These are phyloP conservation scores for Leptoclinus maculatus DNA, from an alignment of 2,797 vertebrate species.

Conservation along the genomic window DNA sequence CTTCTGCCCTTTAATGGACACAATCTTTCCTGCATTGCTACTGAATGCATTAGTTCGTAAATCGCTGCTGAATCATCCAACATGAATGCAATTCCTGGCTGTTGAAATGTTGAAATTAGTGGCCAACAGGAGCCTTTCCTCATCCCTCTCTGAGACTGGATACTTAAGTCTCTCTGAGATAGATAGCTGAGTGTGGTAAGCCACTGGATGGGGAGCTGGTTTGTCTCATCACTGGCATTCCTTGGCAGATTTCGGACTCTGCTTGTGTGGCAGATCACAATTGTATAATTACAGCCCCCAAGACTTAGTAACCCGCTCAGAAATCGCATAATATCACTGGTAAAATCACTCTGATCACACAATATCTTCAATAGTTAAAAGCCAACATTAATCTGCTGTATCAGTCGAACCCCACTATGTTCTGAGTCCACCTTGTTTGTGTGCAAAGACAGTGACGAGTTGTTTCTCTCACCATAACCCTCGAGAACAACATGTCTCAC, in stretches of 20 bases:
- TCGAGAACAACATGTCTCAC: conserved; percentile 68
- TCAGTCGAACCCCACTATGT: not conserved
- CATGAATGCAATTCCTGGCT: not conserved
- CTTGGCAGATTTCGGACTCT: not conserved
- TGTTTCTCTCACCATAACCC: conserved; percentile 41
- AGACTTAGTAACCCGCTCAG: not conserved
- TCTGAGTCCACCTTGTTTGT: conserved; percentile 39
- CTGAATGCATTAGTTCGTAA: not conserved
- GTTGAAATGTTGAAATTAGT: conserved; percentile 5
- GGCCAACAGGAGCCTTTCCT: conserved; percentile 4
- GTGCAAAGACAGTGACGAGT: conserved; percentile 34
- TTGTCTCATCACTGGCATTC: not conserved
- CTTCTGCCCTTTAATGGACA: not conserved
- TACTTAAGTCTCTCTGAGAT: not conserved
- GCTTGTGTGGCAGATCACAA: not conserved
- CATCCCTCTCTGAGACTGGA: not conserved
- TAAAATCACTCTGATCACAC: not conserved
- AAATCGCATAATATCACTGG: not conserved
- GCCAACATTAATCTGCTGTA: not conserved
- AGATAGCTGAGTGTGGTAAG: not conserved
- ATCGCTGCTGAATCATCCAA: conserved; percentile 7
- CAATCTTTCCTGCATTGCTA: not conserved
- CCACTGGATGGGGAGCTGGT: not conserved
- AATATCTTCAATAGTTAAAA: not conserved
- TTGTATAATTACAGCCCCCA: not conserved